Evolutionary conservation across 2,888 invertebrate genomes (phyloP).

Genomic region (Itoplectis maculator): DNA sequence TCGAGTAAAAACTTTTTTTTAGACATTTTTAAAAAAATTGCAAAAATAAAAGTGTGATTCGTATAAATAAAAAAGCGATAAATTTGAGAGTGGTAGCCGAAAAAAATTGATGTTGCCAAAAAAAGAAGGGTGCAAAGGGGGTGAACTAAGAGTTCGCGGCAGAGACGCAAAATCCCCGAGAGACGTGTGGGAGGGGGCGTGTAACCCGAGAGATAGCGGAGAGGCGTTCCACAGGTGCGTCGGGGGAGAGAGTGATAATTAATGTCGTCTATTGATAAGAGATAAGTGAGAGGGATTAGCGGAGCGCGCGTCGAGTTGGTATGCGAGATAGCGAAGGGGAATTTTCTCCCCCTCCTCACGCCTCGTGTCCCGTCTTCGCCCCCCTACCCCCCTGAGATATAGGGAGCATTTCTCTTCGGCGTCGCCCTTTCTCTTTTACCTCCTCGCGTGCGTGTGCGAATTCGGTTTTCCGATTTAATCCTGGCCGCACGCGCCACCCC

Average conservation of each 20-base stretch:
- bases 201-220: slow-evolving; percentile 54
- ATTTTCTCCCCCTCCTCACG: neutral
- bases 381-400: neutral
- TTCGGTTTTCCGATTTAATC: slow-evolving; percentile 31
- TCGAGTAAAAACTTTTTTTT: too few species aligned
- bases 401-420: neutral
- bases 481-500: slow-evolving; percentile 4
- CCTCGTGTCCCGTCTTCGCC: neutral
- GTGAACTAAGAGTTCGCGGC: too few species aligned
- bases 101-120: too few species aligned
- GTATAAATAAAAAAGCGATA: too few species aligned
- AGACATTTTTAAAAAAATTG: too few species aligned
- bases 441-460: slow-evolving; percentile 42
- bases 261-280: slow-evolving; percentile 80
- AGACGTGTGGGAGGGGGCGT: slow-evolving; percentile 11
- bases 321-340: neutral
- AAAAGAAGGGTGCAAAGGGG: too few species aligned
- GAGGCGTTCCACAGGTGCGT: slow-evolving; percentile 74
- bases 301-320: slow-evolving; percentile 1
- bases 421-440: neutral
- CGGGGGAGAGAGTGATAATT: slow-evolving; percentile 76
- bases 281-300: slow-evolving; percentile 77
- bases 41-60: too few species aligned
- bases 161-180: too few species aligned
- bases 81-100: too few species aligned